Percentiles rank a stretch among this genome's conserved stretches.
Evolutionary conservation across 2,888 invertebrate genomes (phyloP).

Genomic region (Dolomedes plantarius): DNA sequence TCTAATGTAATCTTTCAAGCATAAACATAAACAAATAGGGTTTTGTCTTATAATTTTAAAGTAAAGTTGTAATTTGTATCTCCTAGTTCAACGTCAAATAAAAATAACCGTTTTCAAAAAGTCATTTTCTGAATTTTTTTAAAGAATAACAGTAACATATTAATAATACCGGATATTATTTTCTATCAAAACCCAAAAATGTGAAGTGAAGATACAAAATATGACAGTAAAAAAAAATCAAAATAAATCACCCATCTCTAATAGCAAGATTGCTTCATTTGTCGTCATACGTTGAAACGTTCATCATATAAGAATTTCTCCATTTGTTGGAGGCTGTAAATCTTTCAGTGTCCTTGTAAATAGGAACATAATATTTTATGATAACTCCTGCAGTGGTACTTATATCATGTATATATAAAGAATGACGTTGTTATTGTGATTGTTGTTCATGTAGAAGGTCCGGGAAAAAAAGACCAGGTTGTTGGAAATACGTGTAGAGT

Average conservation of each 20-base stretch:
- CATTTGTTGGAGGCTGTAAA: neutral
- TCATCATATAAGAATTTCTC: neutral
- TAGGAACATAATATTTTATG: slow-evolving; percentile 15
- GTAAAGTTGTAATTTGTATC: no score
- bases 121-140: no score
- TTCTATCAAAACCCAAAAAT: no score
- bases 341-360: slow-evolving; percentile 3
- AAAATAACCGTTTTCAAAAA: no score
- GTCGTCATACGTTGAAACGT: neutral
- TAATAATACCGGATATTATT: no score
- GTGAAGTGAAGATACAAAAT: no score
- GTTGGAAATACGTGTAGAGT: neutral
- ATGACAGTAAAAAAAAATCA: no score
- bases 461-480: neutral
- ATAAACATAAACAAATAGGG: no score
- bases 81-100: no score
- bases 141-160: no score
- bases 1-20: no score
- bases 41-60: no score
- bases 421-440: neutral
- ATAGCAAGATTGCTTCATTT: neutral
- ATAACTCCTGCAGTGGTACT: slow-evolving; percentile 10
- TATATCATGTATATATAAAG: slow-evolving; percentile 4
- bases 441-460: neutral
- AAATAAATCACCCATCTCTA: neutral